phyloP scores from a whole-genome alignment of 1,140 invertebrate genomes.

The Drosophila teissieri region DNA sequence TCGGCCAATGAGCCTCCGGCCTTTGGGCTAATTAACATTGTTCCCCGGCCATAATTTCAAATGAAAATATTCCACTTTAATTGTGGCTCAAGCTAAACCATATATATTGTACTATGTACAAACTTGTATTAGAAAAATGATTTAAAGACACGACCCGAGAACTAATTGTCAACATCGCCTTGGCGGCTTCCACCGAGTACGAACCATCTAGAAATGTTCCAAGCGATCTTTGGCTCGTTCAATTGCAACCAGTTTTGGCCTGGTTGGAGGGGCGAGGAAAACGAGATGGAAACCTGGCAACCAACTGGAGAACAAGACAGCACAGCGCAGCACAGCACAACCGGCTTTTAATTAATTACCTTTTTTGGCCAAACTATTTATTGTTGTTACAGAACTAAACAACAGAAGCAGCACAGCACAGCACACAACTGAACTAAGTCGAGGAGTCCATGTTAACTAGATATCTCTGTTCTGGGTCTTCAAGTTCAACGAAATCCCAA shows the following conservation, averaged over 20 bases:
- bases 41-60: constrained; percentile 33
- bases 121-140: constrained; percentile 71
- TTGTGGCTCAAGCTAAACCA: constrained; percentile 45
- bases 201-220: constrained; percentile 52
- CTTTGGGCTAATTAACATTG: constrained; percentile 45
- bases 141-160: constrained; percentile 57
- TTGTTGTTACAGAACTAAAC: constrained; percentile 51
- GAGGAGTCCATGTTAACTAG: constrained; percentile 21
- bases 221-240: constrained; percentile 31
- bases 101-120: constrained; percentile 18
- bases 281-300: constrained; percentile 20
- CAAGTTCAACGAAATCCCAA: constrained; percentile 70
- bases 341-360: constrained; percentile 83
- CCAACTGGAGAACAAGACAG: constrained; percentile 34
- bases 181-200: constrained; percentile 21
- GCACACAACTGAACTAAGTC: not conserved
- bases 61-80: constrained; percentile 66
- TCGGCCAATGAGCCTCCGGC: constrained; percentile 10
- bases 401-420: too few relatives aligned
- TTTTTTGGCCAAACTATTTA: constrained; percentile 82
- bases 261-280: not conserved
- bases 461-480: constrained; percentile 38
- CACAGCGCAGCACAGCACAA: constrained; percentile 30
- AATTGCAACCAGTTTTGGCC: constrained; percentile 66
- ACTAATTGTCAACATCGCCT: constrained; percentile 72